Evolutionary conservation across 2,888 invertebrate species (phyloP).

Genomic region (Sinodicranocentrus sp.): DNA sequence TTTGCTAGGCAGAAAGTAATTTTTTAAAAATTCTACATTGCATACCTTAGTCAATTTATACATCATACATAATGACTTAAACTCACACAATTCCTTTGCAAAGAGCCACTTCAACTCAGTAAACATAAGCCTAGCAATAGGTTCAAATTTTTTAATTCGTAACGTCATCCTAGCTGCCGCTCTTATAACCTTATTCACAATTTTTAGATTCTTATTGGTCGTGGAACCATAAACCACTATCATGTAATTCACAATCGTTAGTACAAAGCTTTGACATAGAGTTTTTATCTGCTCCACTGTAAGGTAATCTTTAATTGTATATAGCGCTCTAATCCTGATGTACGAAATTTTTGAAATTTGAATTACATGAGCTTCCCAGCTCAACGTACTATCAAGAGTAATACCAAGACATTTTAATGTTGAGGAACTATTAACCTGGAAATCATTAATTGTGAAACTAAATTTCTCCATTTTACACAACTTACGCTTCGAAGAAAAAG

Average conservation of each 20-base stretch:
- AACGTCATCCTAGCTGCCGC: conserved; percentile 5
- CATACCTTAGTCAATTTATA: neutral
- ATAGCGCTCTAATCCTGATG: conserved; percentile 10
- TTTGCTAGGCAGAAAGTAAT: neutral
- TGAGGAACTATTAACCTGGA: neutral
- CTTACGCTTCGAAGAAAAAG: conserved; percentile 2
- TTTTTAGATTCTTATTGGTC: neutral
- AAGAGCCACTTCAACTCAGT: neutral
- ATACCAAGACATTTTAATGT: conserved; percentile 25
- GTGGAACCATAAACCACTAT: neutral
- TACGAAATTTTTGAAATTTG: conserved; percentile 16
- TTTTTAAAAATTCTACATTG: neutral
- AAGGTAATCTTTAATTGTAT: neutral
- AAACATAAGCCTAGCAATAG: neutral
- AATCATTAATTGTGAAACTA: neutral
- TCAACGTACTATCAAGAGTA: conserved; percentile 1
- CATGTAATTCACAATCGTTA: conserved; percentile 15
- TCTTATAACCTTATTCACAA: conserved; percentile 6
- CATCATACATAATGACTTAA: neutral
- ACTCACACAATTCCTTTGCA: neutral
- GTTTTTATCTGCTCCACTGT: neutral
- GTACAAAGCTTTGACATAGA: neutral
- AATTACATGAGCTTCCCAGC: neutral
- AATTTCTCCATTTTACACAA: neutral
- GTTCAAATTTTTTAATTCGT: conserved; percentile 15